These are phyloP conservation scores for Anomalospiza imberbis DNA, from an alignment of 2,797 vertebrate species.

Conservation along the genomic window DNA sequence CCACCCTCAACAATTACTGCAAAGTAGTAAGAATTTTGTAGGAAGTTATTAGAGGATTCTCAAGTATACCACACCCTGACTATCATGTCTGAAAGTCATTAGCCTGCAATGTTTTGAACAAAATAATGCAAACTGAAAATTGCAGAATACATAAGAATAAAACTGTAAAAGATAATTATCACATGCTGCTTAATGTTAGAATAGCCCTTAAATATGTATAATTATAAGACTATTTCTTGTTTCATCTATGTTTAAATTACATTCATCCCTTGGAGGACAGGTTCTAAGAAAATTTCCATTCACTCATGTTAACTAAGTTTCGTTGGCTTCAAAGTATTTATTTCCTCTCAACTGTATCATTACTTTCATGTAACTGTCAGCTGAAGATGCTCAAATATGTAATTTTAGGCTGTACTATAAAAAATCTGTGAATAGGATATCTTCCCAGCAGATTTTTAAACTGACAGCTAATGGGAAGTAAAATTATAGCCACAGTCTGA, in stretches of 20 bases:
- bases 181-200: neutral
- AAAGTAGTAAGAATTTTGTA: neutral
- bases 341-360: slow-evolving; percentile 53
- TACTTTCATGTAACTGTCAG: slow-evolving; percentile 70
- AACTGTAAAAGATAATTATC: slow-evolving; percentile 4
- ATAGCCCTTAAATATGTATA: slow-evolving; percentile 9
- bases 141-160: neutral
- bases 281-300: slow-evolving; percentile 37
- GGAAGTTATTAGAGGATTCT: neutral
- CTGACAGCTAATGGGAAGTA: slow-evolving; percentile 63
- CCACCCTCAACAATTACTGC: neutral
- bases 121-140: neutral
- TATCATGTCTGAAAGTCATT: neutral
- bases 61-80: neutral
- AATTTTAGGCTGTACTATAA: slow-evolving; percentile 67
- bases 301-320: slow-evolving; percentile 16
- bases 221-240: slow-evolving; percentile 31
- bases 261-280: neutral
- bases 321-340: slow-evolving; percentile 58
- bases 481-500: slow-evolving; percentile 62
- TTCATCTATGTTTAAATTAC: slow-evolving; percentile 46
- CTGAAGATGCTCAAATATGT: slow-evolving; percentile 60
- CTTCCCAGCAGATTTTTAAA: slow-evolving; percentile 41
- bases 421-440: slow-evolving; percentile 55
- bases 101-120: neutral